phyloP scores from a whole-genome alignment of 2,797 vertebrate genomes.

The Acanthurus leucopareius region DNA sequence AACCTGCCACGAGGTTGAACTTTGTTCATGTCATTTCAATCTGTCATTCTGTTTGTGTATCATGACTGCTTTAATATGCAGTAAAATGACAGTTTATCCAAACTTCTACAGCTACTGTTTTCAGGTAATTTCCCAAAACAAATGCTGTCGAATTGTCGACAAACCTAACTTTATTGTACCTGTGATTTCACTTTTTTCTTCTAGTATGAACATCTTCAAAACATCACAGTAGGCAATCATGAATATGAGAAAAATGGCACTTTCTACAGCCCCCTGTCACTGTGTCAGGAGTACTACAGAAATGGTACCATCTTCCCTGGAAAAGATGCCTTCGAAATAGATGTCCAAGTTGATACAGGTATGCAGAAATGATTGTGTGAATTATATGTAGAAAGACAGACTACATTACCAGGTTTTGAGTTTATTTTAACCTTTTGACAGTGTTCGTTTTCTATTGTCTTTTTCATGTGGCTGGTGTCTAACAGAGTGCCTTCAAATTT shows the following conservation, averaged over 20 bases:
- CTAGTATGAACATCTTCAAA: conserved; percentile 89
- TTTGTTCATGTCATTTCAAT: conserved; percentile 52
- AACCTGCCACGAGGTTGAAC: conserved; percentile 54
- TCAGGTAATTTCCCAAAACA: background rate
- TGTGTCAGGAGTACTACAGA: conserved; percentile 94
- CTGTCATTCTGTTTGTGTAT: background rate
- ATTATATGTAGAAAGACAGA: background rate
- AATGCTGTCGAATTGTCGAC: background rate
- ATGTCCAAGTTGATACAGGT: conserved; percentile 91
- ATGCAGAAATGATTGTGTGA: conserved; percentile 53
- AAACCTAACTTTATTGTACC: background rate
- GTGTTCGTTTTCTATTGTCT: background rate
- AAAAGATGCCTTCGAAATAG: conserved; percentile 94
- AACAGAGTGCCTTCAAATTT: conserved; percentile 90
- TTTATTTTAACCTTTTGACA: background rate
- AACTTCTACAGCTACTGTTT: background rate
- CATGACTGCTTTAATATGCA: background rate
- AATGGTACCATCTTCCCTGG: conserved; percentile 89
- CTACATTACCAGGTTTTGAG: too few relatives aligned
- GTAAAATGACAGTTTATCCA: background rate
- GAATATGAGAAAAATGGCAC: conserved; percentile 88
- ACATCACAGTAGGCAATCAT: conserved; percentile 92
- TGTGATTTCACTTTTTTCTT: conserved; percentile 19
- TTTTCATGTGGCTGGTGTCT: conserved; percentile 21
- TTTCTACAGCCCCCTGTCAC: conserved; percentile 80